phyloP scores from a whole-genome alignment of 2,113 vertebrate genomes.

The Cariama cristata region DNA sequence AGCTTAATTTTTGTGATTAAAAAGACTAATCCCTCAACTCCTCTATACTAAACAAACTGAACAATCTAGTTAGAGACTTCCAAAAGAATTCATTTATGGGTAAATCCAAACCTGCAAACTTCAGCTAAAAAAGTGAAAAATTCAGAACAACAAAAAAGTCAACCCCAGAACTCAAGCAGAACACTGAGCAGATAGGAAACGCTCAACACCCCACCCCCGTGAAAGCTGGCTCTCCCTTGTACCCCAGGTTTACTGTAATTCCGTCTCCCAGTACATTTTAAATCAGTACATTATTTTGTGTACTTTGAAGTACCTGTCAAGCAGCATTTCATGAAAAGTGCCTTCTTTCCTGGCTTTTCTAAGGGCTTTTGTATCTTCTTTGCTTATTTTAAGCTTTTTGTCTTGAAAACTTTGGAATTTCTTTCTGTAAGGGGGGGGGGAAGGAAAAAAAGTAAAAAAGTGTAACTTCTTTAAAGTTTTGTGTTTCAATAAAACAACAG shows the following conservation, averaged over 20 bases:
- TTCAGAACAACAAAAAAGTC: background rate
- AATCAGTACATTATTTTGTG: background rate
- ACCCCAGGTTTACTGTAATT: background rate
- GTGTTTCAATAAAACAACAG: background rate
- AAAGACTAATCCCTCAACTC: background rate
- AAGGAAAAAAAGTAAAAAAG: background rate
- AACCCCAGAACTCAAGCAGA: background rate
- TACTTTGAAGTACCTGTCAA: slow-evolving; percentile 86
- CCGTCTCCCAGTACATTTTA: background rate
- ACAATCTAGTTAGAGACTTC: background rate
- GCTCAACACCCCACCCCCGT: background rate
- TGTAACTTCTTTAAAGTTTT: background rate
- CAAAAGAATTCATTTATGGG: background rate
- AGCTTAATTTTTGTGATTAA: background rate
- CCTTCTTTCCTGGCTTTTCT: slow-evolving; percentile 92
- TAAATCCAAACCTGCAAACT: background rate
- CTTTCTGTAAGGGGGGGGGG: slow-evolving; percentile 80
- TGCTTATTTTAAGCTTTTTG: slow-evolving; percentile 91
- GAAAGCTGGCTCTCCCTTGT: background rate
- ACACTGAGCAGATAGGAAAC: background rate
- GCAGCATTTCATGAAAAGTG: slow-evolving; percentile 91
- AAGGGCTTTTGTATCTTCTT: slow-evolving; percentile 83
- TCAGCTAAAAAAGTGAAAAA: background rate
- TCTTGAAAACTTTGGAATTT: slow-evolving; percentile 99
- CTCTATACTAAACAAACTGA: background rate